Base-by-base conservation (phyloP, 2,113 vertebrate genomes). In the Corythaixoides concolor region DNA sequence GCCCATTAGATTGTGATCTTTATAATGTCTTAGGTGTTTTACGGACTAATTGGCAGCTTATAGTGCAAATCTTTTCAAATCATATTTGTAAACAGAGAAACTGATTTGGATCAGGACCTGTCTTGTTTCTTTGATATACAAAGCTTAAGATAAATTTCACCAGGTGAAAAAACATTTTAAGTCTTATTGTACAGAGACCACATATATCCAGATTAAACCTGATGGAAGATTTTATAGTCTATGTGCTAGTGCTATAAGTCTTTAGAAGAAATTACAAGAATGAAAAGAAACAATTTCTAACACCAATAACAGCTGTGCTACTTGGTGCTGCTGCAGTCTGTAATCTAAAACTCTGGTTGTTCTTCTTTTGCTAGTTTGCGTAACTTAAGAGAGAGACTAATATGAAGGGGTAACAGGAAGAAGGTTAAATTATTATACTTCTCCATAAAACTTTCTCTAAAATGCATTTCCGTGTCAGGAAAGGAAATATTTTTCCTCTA, bases 361-460 rank as follows among this genome's bases (percentile, higher is more conserved):
- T 95, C 79, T 88, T 97, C n/a, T 87, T 97, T 96, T 97, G 21
- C 82, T 81, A 53, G 35, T 56, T 23, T 96, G 55, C 55, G 28
- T 77, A 60, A 43, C 50, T 8, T 67, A 64, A 63, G 33, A 75
- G 41, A 74, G 43, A 78, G n/a, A 92, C 79, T 90, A 37, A 76
- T 89, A 85, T 11, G 30, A 64, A 85, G 93, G 21, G 32, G 21
- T 89, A 94, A 90, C 68, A 95, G 62, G 41, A 91, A 59, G 7
- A 89, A 32, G 53, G n/a, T 94, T 84, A 49, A 81, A 56, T 68
- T 87, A 55, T 41, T 94, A n/a, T 60, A 67, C 91, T 85, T 95
- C 50, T 85, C 68, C 58, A 45, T 88, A 73, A 33, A 74, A 82
- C 32, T 81, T 77, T 86, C 58, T 82, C 59, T 73, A 60, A 95